These are phyloP conservation scores for Argyresthia albistria DNA, from an alignment of 2,888 invertebrate genomes.

Conservation along the genomic window DNA sequence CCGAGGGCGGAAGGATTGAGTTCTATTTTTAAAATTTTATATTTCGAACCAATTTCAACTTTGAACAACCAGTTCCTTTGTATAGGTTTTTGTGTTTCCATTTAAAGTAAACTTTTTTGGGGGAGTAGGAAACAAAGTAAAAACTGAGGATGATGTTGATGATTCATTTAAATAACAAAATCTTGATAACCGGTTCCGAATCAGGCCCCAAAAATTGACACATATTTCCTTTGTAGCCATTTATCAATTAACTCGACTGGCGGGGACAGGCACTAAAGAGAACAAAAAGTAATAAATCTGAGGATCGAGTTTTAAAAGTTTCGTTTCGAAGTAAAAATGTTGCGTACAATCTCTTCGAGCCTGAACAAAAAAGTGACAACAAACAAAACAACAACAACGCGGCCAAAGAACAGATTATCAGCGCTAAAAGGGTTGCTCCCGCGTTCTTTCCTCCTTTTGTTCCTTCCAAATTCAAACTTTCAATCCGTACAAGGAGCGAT, in stretches of 20 bases:
- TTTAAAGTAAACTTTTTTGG: background rate
- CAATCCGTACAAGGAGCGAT: slow-evolving; percentile 69
- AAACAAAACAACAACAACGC: slow-evolving; percentile 61
- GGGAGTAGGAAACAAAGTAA: too few species aligned
- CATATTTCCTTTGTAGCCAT: slow-evolving; percentile 52
- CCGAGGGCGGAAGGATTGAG: slow-evolving; percentile 71
- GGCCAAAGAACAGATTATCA: slow-evolving; percentile 71
- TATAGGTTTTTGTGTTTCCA: slow-evolving; percentile 13
- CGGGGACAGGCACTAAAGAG: slow-evolving; percentile 48
- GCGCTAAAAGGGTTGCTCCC: slow-evolving; percentile 73
- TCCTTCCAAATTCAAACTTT: slow-evolving; percentile 70
- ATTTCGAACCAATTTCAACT: slow-evolving; percentile 57
- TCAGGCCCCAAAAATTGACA: slow-evolving; percentile 27
- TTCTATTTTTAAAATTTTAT: slow-evolving; percentile 67
- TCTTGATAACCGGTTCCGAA: background rate
- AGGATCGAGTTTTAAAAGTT: slow-evolving; percentile 58
- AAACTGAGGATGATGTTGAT: too few species aligned
- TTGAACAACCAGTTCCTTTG: slow-evolving; percentile 30
- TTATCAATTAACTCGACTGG: slow-evolving; percentile 63
- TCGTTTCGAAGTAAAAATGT: slow-evolving; percentile 71
- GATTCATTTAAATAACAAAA: too few species aligned
- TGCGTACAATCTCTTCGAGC: slow-evolving; percentile 63
- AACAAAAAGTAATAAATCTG: slow-evolving; percentile 63
- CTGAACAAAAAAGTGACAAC: slow-evolving; percentile 71
- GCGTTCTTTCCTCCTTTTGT: slow-evolving; percentile 66